phyloP scores from a whole-genome alignment of 2,113 vertebrate genomes.

The Chionis minor region DNA sequence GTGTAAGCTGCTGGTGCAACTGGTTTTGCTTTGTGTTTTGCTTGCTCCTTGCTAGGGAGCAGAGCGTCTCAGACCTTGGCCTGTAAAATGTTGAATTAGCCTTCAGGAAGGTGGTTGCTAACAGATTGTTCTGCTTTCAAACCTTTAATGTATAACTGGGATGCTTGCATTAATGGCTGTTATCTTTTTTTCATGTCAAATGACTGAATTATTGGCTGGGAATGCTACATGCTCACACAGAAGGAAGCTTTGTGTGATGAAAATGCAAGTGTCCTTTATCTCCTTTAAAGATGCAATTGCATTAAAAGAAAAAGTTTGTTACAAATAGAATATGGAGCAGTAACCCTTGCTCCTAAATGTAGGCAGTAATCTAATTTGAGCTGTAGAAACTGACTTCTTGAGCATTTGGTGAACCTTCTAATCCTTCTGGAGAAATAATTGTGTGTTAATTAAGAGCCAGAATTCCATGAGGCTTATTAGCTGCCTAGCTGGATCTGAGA shows the following conservation, averaged over 20 bases:
- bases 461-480: constrained; percentile 53
- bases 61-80: neutral
- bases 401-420: constrained; percentile 46
- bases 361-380: constrained; percentile 28
- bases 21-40: neutral
- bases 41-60: neutral
- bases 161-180: neutral
- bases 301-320: neutral
- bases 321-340: neutral
- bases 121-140: neutral
- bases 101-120: neutral
- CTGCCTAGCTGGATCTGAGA: constrained; percentile 39
- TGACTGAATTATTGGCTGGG: neutral
- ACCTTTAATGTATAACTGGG: neutral
- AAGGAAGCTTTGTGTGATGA: neutral
- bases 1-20: neutral
- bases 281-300: neutral
- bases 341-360: constrained; percentile 19
- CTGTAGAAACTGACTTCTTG: constrained; percentile 42
- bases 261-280: neutral
- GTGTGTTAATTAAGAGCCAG: constrained; percentile 44
- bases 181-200: neutral
- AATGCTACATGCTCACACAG: neutral
- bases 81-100: neutral
- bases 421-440: constrained; percentile 49